phyloP scores from a whole-genome alignment of 2,113 vertebrate species.

The Pollachius pollachius region DNA sequence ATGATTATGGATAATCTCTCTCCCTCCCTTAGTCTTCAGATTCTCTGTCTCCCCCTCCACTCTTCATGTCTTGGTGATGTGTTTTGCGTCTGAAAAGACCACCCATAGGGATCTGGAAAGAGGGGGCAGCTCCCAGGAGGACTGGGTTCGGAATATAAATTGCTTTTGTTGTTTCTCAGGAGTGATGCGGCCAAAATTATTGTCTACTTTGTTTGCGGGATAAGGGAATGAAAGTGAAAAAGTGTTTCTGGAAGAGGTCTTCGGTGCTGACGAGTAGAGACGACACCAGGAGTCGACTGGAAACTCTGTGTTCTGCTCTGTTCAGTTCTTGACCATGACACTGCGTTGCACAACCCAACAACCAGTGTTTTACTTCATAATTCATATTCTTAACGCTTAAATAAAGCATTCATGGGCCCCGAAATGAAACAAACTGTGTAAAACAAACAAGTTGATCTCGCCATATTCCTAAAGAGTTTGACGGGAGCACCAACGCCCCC shows the following conservation, averaged over 20 bases:
- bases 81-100: conserved; percentile 69
- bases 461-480: no score
- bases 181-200: conserved; percentile 51
- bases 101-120: conserved; percentile 36
- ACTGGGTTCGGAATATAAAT: conserved; percentile 69
- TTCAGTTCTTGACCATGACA: no score
- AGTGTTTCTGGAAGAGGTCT: not conserved
- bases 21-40: conserved; percentile 16
- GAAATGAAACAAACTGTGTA: no score
- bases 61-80: conserved; percentile 29
- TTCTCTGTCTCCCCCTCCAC: conserved; percentile 5
- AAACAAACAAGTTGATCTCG: no score
- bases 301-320: no score
- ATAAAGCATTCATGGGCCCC: no score
- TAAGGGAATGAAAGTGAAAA: not conserved
- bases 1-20: conserved; percentile 6
- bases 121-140: conserved; percentile 44
- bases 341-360: no score
- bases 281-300: no score
- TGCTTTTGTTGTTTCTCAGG: conserved; percentile 37
- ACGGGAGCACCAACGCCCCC: no score
- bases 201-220: conserved; percentile 7
- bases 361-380: no score
- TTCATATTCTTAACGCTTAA: no score
- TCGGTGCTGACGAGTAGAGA: no score